These are phyloP conservation scores for Bombylius major DNA, from an alignment of 2,888 invertebrate genomes.

Conservation along the genomic window DNA sequence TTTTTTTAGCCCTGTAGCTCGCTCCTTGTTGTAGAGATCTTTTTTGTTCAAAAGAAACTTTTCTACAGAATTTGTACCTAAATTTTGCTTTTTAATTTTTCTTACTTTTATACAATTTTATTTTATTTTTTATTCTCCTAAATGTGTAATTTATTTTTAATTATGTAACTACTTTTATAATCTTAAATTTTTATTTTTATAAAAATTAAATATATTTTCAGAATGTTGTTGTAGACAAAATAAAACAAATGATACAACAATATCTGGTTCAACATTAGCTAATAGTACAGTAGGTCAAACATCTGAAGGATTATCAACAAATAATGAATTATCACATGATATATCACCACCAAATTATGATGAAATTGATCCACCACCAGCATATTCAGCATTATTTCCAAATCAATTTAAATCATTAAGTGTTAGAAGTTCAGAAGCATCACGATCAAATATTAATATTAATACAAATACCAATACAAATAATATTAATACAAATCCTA, in stretches of 20 bases:
- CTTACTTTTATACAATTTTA: too few species aligned
- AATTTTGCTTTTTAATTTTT: too few species aligned
- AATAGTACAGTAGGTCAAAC: slow-evolving; percentile 15
- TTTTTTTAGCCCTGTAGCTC: too few species aligned
- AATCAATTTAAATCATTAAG: slow-evolving; percentile 29
- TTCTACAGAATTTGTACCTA: too few species aligned
- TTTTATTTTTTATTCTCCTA: too few species aligned
- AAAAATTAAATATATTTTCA: slow-evolving; percentile 13
- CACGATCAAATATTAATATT: slow-evolving; percentile 15
- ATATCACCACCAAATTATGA: slow-evolving; percentile 48
- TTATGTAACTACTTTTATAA: too few species aligned
- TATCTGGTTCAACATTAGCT: slow-evolving; percentile 12
- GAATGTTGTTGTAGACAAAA: slow-evolving; percentile 38
- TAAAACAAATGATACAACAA: slow-evolving; percentile 23
- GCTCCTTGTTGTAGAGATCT: too few species aligned
- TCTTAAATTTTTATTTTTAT: too few species aligned
- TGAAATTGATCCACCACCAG: slow-evolving; percentile 47
- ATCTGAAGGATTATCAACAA: slow-evolving; percentile 22
- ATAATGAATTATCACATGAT: slow-evolving; percentile 17
- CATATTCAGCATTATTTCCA: slow-evolving; percentile 55
- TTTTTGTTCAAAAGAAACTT: too few species aligned
- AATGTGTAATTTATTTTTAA: too few species aligned
- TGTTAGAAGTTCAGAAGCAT: not conserved
- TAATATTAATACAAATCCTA: not conserved
- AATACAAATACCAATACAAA: slow-evolving; percentile 13